These are phyloP conservation scores for Lepidurus arcticus DNA, from an alignment of 1,140 invertebrate species.

Conservation along the genomic window DNA sequence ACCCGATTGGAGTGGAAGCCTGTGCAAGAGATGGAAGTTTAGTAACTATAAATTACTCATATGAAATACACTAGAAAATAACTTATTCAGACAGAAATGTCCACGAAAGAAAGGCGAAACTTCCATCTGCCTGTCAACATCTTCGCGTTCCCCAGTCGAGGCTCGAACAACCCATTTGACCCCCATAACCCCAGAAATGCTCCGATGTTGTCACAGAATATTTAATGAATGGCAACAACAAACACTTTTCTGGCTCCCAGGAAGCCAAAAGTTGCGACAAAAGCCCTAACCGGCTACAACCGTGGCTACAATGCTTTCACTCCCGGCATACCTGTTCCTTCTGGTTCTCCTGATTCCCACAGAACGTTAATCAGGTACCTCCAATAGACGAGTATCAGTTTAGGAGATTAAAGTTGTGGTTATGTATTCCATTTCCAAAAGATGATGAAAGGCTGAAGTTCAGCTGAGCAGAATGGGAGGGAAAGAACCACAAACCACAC, in stretches of 20 bases:
- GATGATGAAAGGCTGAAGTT: no score
- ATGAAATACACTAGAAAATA: neutral
- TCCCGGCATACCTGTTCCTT: neutral
- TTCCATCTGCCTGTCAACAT: neutral
- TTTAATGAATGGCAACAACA: neutral
- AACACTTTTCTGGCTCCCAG: neutral
- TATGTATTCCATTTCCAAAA: no score
- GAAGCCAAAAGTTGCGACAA: neutral
- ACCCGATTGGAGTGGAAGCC: neutral
- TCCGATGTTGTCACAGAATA: neutral
- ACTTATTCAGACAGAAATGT: neutral
- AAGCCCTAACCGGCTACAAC: neutral
- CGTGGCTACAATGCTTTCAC: neutral
- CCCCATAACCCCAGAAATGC: neutral
- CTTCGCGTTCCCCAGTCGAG: constrained; percentile 2
- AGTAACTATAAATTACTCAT: neutral
- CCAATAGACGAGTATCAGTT: neutral
- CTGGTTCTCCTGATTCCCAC: neutral
- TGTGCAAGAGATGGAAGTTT: neutral
- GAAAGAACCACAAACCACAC: no score
- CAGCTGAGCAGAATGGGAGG: no score
- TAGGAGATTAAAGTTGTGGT: no score
- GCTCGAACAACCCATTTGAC: neutral
- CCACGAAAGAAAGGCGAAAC: neutral
- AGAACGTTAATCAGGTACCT: neutral